Conservation (phyloP, 2,888 invertebrate genomes). For the Eupeodes latifasciatus region DNA sequence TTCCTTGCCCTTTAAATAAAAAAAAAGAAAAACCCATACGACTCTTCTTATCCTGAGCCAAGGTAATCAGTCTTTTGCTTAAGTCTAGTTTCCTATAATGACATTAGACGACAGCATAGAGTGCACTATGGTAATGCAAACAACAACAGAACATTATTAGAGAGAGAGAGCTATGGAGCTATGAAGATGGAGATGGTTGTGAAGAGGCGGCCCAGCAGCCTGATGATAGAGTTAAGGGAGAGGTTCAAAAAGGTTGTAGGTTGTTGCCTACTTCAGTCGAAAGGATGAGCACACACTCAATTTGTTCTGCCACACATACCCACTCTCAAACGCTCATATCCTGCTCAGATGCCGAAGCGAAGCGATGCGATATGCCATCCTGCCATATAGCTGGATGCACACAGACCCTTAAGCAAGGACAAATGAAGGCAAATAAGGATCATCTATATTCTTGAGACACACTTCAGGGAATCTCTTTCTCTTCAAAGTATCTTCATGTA, state of each 20-base stretch:
- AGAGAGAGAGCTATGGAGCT: not conserved
- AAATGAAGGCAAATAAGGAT: conserved; percentile 66
- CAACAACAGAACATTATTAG: conserved; percentile 44
- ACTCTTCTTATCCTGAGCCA: conserved; percentile 34
- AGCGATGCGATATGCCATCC: not conserved
- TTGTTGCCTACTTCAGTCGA: conserved; percentile 46
- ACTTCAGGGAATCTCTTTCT: conserved; percentile 25
- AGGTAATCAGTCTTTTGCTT: conserved; percentile 64
- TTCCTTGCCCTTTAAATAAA: too few relatives aligned
- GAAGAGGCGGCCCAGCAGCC: not conserved
- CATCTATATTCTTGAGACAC: conserved; percentile 70
- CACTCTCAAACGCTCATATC: too few relatives aligned
- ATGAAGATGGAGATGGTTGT: too few relatives aligned
- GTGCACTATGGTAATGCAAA: conserved; percentile 64
- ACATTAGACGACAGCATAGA: conserved; percentile 49
- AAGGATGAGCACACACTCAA: conserved; percentile 52
- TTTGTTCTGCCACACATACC: conserved; percentile 2
- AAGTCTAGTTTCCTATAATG: conserved; percentile 44
- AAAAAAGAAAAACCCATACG: too few relatives aligned
- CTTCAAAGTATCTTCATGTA: conserved; percentile 16
- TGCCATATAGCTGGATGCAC: not conserved
- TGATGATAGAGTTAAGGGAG: conserved; percentile 8
- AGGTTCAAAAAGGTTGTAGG: not conserved
- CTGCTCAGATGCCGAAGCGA: too few relatives aligned
- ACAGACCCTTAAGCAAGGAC: conserved; percentile 47